These are phyloP conservation scores for Nothobranchius kuhntae DNA, from an alignment of 2,113 vertebrate species.

Conservation along the genomic window DNA sequence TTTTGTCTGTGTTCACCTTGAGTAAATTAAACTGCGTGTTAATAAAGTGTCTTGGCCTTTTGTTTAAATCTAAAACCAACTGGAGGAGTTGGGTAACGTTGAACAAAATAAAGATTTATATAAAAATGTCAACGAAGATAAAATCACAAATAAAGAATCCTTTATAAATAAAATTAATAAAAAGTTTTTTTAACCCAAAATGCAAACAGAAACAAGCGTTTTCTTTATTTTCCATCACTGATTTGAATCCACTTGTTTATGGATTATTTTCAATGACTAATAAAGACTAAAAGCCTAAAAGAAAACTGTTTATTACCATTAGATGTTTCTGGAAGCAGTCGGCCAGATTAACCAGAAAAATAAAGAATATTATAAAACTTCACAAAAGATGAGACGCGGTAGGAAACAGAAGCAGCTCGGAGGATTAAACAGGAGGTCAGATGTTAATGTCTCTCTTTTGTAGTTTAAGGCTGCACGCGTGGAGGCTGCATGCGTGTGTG, in stretches of 20 bases:
- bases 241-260: too few relatives aligned
- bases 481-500: slow-evolving; percentile 19
- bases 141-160: not conserved
- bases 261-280: too few relatives aligned
- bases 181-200: not conserved
- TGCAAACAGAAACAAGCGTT: not conserved
- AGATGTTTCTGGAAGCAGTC: not conserved
- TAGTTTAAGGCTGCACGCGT: slow-evolving; percentile 35
- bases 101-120: not conserved
- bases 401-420: slow-evolving; percentile 52
- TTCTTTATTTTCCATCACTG: too few relatives aligned
- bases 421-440: slow-evolving; percentile 61
- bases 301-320: too few relatives aligned
- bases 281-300: too few relatives aligned
- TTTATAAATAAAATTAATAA: not conserved
- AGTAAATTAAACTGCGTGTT: not conserved
- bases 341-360: too few relatives aligned
- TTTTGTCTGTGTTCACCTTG: not conserved
- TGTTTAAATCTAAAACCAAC: not conserved
- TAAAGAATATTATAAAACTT: not conserved
- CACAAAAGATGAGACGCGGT: slow-evolving; percentile 32
- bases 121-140: not conserved
- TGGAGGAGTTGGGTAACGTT: too few relatives aligned
- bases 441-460: slow-evolving; percentile 57
- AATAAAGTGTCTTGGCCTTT: not conserved